Conservation (phyloP, 2,113 vertebrate species). For the Lethenteron camtschaticum region DNA sequence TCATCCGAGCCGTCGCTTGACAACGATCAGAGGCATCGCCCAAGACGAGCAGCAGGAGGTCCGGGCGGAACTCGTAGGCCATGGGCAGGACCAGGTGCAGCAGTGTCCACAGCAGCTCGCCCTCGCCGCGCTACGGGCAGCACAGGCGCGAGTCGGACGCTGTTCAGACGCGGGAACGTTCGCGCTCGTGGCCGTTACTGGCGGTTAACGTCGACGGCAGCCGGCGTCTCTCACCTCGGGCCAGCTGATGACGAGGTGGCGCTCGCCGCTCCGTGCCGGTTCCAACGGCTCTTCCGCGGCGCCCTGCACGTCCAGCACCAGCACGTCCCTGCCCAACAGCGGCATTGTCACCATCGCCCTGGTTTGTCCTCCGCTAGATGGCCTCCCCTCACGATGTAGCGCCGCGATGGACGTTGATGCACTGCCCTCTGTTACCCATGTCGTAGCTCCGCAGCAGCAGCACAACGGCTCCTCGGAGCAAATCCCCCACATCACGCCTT, state of each 20-base stretch:
- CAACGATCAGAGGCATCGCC: conserved; percentile 16
- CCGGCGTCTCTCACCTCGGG: background rate
- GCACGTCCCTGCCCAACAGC: too few species aligned
- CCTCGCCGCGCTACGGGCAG: conserved; percentile 12
- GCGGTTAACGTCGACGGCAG: background rate
- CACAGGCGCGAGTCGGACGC: too few species aligned
- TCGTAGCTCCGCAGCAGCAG: too few species aligned
- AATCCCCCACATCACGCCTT: conserved; percentile 28
- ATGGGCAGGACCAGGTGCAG: conserved; percentile 51
- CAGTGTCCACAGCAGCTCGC: conserved; percentile 28
- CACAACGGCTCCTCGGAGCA: conserved; percentile 14
- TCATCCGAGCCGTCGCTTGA: conserved; percentile 17
- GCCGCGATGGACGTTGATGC: too few species aligned
- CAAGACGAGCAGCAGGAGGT: conserved; percentile 33
- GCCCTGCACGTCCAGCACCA: too few species aligned
- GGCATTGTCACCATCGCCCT: too few species aligned
- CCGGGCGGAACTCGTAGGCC: conserved; percentile 46
- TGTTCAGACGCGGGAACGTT: too few species aligned
- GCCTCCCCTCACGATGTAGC: too few species aligned
- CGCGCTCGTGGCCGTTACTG: conserved; percentile 12
- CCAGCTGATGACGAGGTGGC: conserved; percentile 17
- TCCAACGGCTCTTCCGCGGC: conserved; percentile 14
- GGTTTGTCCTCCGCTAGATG: too few species aligned
- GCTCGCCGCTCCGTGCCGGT: conserved; percentile 26
- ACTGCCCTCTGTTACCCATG: too few species aligned